Base-by-base conservation (phyloP, 2,797 vertebrate species). In the Florisuga fusca region DNA sequence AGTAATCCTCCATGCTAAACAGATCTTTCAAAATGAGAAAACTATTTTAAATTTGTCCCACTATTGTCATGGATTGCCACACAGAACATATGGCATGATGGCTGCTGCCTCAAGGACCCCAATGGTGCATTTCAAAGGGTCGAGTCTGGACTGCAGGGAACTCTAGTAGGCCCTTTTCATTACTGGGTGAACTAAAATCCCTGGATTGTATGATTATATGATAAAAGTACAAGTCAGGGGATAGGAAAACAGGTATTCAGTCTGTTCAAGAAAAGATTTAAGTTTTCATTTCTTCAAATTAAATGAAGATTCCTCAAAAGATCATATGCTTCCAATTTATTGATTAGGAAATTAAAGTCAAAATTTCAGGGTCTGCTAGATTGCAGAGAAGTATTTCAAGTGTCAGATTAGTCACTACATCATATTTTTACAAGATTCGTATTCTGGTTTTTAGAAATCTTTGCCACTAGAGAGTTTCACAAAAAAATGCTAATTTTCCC, bases 31-130 rank as follows among this genome's bases (percentile, higher is more conserved):
- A 94, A 91, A 94, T 91, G 90, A 96, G 92, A 97, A 96, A 46
- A 86, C 34, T 93, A 93, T 96, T 97, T 98, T 97, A 95, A 97
- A 97, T 97, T 93, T 97, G 43, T 94, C 88, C 59, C 93, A 31
- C 68, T 55, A 3, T 94, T 93, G 80, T 69, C 64, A 53, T 84
- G 57, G 27, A 68, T 92, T 80, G 31, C 77, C 88, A 73, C 33
- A 23, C 73, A 68, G 72, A 95, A 90, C 90, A 81, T 74, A 63
- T 53, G 94, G 81, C 43, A 17, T 27, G 11, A 90, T 79, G 90
- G 79, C 63, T 97, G 86, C 93, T 97, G 95, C 93, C 89, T 78
- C 10, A 8, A 87, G 75, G 90, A 34, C 26, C 48, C 58, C 64
- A 54, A 1, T 13, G 23, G 36, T 71, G 31, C 31, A 10, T 90